Base-by-base conservation (phyloP, 2,888 invertebrate genomes). In the Lycaena phlaeas region DNA sequence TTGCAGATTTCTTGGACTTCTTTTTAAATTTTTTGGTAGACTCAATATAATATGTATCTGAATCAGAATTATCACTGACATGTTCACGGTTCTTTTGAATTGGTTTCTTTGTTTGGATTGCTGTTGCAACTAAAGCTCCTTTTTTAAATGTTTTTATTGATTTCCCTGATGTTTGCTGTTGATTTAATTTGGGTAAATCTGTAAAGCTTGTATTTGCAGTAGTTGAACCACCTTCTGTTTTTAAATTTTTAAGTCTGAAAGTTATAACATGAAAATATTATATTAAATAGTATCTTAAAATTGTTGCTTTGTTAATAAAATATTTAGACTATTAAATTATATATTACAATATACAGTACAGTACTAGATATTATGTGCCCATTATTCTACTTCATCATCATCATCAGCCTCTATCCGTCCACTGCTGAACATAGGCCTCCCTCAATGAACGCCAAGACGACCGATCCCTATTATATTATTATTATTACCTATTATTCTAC, bases 101-200 rank as follows among this genome's bases (percentile, higher is more conserved):
- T 38, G 55, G 51, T 54, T 81, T 85, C 47, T 74, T 81, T 17
- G 59, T 68, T 57, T 86, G 85, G 18, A 84, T 61, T 2, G 88
- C 87, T 7, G 88, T 87, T 17, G 88, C 87, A 0, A 90, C 87
- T 46, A 87, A 73, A 12, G 87, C 88, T 43, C 87, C 74, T 51
- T 88, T 88, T 54, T 87, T 86, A 54, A 90, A 90, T 42, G 65
- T 66, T 49, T 78, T 81, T 4, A 68, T 61, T 48, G 68, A 66
- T 48, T 63, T 67, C 30, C 44, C 64, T 48, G 65, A 71, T 5
- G 45, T 40, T 29, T 50, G 31, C 36, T 52, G 52, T 42, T 64
- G 64, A 46, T 67, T 68, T 44, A 70, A 79, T 41, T 65, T 60
- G 26, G 84, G 84, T 53, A 84, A 64, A 41, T 82, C 81, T 28